A percentile compares a stretch with the other conserved stretches of the same genome.
phyloP scores from a whole-genome alignment of 2,888 invertebrate species.

The Eretmocerus hayati region DNA sequence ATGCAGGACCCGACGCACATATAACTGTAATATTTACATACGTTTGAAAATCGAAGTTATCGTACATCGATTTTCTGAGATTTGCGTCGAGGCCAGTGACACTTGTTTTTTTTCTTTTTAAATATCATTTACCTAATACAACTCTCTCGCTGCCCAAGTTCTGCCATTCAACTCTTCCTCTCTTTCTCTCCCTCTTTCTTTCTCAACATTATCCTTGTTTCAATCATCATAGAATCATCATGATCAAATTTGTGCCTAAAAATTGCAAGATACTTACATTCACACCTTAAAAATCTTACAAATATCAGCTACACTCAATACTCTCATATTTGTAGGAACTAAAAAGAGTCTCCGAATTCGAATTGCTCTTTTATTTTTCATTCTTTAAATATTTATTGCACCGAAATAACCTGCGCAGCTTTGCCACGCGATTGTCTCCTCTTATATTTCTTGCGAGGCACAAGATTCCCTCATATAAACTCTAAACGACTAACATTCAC shows the following conservation, averaged over 20 bases:
- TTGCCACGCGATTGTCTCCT: too few species aligned
- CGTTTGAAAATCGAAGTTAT: conserved; percentile 11
- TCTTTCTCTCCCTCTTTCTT: not conserved
- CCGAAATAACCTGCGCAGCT: conserved; percentile 26
- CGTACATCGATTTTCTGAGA: conserved; percentile 9
- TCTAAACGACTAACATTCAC: too few species aligned
- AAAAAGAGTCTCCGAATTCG: conserved; percentile 19
- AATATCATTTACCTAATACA: conserved; percentile 3
- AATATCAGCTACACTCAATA: conserved; percentile 13
- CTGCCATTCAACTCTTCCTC: not conserved
- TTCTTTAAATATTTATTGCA: conserved; percentile 30
- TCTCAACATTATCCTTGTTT: too few species aligned
- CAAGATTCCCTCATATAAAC: too few species aligned
- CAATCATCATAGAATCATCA: not conserved
- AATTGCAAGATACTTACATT: not conserved
- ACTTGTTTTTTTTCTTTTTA: conserved; percentile 4
- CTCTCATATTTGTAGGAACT: conserved; percentile 22
- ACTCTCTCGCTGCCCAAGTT: too few species aligned
- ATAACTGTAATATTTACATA: conserved; percentile 20
- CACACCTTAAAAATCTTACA: too few species aligned
- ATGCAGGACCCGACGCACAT: conserved; percentile 14
- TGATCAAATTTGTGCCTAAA: not conserved
- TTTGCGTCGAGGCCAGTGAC: conserved; percentile 17
- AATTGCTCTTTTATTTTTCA: conserved; percentile 14
- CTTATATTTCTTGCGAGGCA: too few species aligned